A percentile compares a stretch with the other conserved stretches of the same genome.
Evolutionary conservation across 1,140 invertebrate genomes (phyloP).

Genomic region (Panagrolaimus sp.): DNA sequence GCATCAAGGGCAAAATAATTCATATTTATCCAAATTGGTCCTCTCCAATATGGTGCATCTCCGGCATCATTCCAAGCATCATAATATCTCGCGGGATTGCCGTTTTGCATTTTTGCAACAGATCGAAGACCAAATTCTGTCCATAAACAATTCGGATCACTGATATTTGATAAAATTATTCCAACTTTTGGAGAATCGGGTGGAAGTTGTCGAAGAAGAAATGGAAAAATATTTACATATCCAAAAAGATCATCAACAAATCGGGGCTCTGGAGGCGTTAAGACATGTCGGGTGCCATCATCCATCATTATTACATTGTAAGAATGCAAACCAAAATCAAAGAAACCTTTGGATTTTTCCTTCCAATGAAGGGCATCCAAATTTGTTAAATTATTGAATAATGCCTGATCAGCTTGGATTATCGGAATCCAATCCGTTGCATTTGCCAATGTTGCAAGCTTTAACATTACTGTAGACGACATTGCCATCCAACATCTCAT

Average conservation of each 20-base stretch:
- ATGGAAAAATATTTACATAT: conserved; percentile 91
- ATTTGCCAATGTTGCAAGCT: conserved; percentile 67
- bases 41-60: too few species aligned
- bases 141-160: conserved; percentile 68
- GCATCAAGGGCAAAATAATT: too few species aligned
- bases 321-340: conserved; percentile 47
- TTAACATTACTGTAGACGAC: conserved; percentile 74
- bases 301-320: neutral
- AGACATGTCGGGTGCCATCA: neutral
- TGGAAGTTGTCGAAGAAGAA: conserved; percentile 69
- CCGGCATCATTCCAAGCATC: too few species aligned
- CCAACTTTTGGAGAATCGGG: conserved; percentile 75
- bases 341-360: conserved; percentile 33
- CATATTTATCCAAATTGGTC: too few species aligned
- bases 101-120: too few species aligned
- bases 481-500: conserved; percentile 92
- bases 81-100: too few species aligned
- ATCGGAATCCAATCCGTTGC: conserved; percentile 33
- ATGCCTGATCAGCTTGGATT: conserved; percentile 36
- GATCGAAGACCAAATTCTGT: conserved; percentile 85
- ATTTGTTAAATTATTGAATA: conserved; percentile 36
- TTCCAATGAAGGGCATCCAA: conserved; percentile 52
- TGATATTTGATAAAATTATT: conserved; percentile 67
- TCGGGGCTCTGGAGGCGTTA: neutral
- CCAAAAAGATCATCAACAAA: conserved; percentile 70